Evolutionary conservation across 2,888 invertebrate genomes (phyloP).

Genomic region (Atethmia centrago): DNA sequence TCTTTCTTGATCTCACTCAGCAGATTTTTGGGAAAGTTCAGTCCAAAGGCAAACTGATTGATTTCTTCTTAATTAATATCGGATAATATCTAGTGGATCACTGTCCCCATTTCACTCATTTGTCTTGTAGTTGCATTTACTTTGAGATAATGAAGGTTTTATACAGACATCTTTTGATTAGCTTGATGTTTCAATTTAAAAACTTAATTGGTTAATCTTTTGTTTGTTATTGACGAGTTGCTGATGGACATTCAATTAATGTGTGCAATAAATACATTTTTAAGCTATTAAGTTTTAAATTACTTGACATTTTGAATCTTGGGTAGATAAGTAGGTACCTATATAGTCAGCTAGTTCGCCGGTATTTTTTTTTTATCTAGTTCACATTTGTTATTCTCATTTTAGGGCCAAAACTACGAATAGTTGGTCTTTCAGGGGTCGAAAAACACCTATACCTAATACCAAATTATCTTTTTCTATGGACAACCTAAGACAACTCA

Average conservation of each 20-base stretch:
- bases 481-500: background rate
- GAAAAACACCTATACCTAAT: background rate
- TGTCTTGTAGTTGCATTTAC: slow-evolving; percentile 29
- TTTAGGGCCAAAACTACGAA: background rate
- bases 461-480: background rate
- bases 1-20: background rate
- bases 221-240: slow-evolving; percentile 35
- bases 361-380: background rate
- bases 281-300: slow-evolving; percentile 29
- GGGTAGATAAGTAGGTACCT: background rate
- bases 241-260: slow-evolving; percentile 45
- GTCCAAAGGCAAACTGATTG: slow-evolving; percentile 9
- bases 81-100: slow-evolving; percentile 6
- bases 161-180: slow-evolving; percentile 21
- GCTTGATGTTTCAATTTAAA: slow-evolving; percentile 28
- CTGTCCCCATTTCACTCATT: slow-evolving; percentile 35
- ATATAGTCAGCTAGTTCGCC: background rate
- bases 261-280: slow-evolving; percentile 36
- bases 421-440: background rate
- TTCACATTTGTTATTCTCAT: background rate
- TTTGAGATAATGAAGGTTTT: slow-evolving; percentile 16
- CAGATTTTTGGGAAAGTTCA: slow-evolving; percentile 7
- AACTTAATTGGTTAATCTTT: slow-evolving; percentile 38
- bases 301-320: slow-evolving; percentile 21
- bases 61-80: slow-evolving; percentile 20